These are phyloP conservation scores for Synergus laeviventris DNA, from an alignment of 2,888 invertebrate species.

Conservation along the genomic window DNA sequence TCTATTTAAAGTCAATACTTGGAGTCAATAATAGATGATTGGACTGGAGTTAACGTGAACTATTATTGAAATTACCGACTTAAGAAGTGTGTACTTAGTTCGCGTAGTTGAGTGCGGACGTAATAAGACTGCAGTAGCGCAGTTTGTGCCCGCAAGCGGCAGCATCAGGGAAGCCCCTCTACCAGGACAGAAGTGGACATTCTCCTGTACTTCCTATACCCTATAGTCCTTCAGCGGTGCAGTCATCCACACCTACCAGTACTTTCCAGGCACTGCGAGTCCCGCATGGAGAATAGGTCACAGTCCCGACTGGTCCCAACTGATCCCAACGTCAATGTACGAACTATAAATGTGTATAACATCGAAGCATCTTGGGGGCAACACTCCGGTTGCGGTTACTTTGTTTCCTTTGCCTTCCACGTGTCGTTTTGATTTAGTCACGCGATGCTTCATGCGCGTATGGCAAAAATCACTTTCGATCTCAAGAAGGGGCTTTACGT, in stretches of 20 bases:
- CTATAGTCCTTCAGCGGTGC: neutral
- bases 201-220: neutral
- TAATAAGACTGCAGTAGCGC: constrained; percentile 31
- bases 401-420: neutral
- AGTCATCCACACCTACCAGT: neutral
- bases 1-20: neutral
- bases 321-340: neutral
- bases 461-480: neutral
- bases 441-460: neutral
- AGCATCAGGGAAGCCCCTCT: constrained; percentile 21
- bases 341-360: neutral
- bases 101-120: constrained; percentile 32
- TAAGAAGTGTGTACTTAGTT: constrained; percentile 5
- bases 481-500: neutral
- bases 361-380: neutral
- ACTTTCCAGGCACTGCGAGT: neutral
- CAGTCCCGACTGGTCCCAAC: neutral
- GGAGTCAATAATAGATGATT: neutral
- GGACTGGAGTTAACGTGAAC: neutral
- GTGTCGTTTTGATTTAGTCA: neutral
- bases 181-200: constrained; percentile 2
- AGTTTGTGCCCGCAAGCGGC: constrained; percentile 14
- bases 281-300: neutral
- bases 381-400: neutral
- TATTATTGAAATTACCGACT: constrained; percentile 9